A percentile compares a stretch with the other conserved stretches of the same genome.
Conservation (phyloP, 2,888 invertebrate genomes). For the Tolmerus cingulatus region DNA sequence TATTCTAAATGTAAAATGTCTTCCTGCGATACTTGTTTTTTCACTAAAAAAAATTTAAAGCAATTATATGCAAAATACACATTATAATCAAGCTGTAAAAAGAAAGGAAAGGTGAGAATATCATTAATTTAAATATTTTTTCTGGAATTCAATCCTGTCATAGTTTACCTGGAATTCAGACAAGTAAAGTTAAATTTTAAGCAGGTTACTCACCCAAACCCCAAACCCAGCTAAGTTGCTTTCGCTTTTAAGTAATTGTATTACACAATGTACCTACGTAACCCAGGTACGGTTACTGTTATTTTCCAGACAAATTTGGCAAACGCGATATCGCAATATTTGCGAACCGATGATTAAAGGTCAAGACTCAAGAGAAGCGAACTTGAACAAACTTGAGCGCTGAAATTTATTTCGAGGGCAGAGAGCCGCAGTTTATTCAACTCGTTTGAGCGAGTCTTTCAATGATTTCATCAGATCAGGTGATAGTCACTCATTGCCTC, state of each 20-base stretch:
- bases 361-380: background rate
- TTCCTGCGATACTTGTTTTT: no score
- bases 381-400: background rate
- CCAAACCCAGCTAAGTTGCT: background rate
- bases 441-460: background rate
- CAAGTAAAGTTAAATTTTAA: background rate
- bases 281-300: background rate
- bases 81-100: no score
- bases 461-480: slow-evolving; percentile 26
- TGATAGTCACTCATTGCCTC: background rate
- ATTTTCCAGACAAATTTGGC: background rate
- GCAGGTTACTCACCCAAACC: background rate
- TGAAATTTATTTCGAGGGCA: background rate
- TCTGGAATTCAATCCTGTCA: background rate
- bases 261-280: background rate
- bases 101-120: no score
- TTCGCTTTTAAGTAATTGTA: background rate
- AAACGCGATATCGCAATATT: background rate
- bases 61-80: no score
- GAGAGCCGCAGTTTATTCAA: slow-evolving; percentile 1
- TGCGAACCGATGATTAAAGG: background rate
- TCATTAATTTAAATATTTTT: background rate
- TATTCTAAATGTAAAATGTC: no score
- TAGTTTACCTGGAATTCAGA: background rate
- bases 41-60: no score